Conservation (phyloP, 2,113 vertebrate species). For the Zeus faber region DNA sequence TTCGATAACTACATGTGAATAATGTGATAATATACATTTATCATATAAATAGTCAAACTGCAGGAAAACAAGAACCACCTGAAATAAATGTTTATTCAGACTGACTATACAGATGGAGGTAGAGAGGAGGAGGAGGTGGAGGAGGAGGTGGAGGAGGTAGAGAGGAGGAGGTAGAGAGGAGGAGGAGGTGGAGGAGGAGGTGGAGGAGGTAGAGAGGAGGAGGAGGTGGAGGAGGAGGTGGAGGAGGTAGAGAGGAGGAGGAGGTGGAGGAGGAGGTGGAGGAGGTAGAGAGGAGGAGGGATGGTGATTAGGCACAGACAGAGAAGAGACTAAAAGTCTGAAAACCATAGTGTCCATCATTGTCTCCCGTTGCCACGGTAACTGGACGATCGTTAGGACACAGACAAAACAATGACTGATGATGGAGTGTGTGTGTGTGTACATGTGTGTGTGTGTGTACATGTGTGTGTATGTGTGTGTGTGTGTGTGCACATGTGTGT, state of each 20-base stretch:
- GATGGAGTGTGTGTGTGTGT: conserved; percentile 17
- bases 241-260: not conserved
- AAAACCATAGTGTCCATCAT: conserved; percentile 29
- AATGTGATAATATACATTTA: too few species aligned
- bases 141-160: not conserved
- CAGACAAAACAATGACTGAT: conserved; percentile 26
- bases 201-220: not conserved
- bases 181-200: not conserved
- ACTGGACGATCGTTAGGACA: conserved; percentile 47
- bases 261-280: not conserved
- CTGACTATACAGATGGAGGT: too few species aligned
- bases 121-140: too few species aligned
- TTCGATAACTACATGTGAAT: too few species aligned
- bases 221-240: conserved; percentile 6
- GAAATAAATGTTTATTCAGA: too few species aligned
- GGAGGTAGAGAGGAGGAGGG: not conserved
- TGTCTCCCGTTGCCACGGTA: conserved; percentile 60
- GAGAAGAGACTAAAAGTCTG: conserved; percentile 20
- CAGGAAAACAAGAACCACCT: too few species aligned
- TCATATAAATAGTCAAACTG: too few species aligned
- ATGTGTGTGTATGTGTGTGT: not conserved
- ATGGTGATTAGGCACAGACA: not conserved
- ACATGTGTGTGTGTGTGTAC: conserved; percentile 15
- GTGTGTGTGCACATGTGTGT: not conserved
- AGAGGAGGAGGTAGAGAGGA: not conserved